These are phyloP conservation scores for Metaphire vulgaris DNA, from an alignment of 1,140 invertebrate species.

Conservation along the genomic window DNA sequence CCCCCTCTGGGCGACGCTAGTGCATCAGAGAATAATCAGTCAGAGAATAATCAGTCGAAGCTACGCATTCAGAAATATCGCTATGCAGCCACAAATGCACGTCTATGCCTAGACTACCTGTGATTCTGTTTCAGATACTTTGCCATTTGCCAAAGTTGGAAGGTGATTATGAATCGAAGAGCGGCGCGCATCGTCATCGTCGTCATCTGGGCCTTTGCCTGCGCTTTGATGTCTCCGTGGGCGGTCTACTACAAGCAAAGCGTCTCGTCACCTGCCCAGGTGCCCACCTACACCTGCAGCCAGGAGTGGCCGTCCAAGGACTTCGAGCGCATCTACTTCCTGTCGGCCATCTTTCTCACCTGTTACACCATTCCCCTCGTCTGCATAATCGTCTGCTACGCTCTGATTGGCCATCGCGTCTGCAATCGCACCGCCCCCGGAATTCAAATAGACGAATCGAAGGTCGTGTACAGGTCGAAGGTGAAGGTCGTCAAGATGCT, in stretches of 20 bases:
- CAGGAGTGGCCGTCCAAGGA: constrained; percentile 46
- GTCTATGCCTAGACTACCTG: no score
- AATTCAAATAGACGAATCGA: constrained; percentile 27
- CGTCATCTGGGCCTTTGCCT: constrained; percentile 79
- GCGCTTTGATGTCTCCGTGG: constrained; percentile 78
- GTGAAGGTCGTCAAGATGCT: constrained; percentile 84
- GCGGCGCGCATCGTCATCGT: constrained; percentile 78
- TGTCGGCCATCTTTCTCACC: constrained; percentile 77
- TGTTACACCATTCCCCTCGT: constrained; percentile 86
- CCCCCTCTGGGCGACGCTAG: no score
- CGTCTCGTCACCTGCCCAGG: constrained; percentile 12
- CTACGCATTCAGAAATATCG: no score
- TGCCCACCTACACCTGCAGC: constrained; percentile 34
- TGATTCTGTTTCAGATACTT: constrained; percentile 79
- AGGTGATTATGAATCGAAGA: constrained; percentile 79
- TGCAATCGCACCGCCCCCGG: constrained; percentile 78
- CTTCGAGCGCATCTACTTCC: constrained; percentile 75
- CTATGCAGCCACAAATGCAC: no score
- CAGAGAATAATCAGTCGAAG: no score
- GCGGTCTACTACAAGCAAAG: constrained; percentile 71
- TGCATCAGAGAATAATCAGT: no score
- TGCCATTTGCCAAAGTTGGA: constrained; percentile 87
- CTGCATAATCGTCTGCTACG: constrained; percentile 83
- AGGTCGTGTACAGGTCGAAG: constrained; percentile 32
- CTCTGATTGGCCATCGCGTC: constrained; percentile 64